Evolutionary conservation across 2,113 vertebrate species (phyloP).

Genomic region (Apus apus): DNA sequence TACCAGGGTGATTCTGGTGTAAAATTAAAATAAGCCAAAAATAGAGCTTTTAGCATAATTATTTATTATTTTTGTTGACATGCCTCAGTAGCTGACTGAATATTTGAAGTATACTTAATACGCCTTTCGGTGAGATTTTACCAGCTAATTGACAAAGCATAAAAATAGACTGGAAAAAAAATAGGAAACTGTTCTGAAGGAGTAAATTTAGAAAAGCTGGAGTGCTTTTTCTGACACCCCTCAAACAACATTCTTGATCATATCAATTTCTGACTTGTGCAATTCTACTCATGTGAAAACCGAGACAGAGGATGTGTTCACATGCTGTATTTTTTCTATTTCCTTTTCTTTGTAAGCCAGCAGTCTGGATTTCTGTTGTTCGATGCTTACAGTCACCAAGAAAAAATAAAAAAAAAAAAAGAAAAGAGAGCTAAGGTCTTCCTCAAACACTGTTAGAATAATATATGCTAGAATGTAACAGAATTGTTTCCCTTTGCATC

Average conservation of each 20-base stretch:
- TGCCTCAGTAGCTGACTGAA: neutral
- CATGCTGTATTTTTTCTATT: neutral
- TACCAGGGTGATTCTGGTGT: neutral
- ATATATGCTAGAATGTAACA: conserved; percentile 16
- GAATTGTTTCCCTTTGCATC: conserved; percentile 33
- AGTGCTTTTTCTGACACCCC: neutral
- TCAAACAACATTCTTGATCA: neutral
- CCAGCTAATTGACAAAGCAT: neutral
- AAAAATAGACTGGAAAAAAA: neutral
- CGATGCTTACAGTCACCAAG: neutral
- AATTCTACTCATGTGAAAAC: neutral
- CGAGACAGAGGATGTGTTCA: neutral
- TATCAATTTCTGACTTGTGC: neutral
- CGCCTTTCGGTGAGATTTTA: neutral
- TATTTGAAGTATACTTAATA: neutral
- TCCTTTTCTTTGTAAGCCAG: neutral
- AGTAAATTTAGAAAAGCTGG: neutral
- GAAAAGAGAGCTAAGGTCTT: neutral
- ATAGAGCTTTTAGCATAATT: neutral
- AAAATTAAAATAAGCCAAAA: neutral
- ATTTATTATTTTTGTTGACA: neutral
- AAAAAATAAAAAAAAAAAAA: neutral
- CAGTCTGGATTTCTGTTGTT: neutral
- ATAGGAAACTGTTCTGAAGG: neutral
- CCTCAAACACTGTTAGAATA: neutral